Conservation (phyloP, 1,140 invertebrate genomes). For the Lerema accius region DNA sequence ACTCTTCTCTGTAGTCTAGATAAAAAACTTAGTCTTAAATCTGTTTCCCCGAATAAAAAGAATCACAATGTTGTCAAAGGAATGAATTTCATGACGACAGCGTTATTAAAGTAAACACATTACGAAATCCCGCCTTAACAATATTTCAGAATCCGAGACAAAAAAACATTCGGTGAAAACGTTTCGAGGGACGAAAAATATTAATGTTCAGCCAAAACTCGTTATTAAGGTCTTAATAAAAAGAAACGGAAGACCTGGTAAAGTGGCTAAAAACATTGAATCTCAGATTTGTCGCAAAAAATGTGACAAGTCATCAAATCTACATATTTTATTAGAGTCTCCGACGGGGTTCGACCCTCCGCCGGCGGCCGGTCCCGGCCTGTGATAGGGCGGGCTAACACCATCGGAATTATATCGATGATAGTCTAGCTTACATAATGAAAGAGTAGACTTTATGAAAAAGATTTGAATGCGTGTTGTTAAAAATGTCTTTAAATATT, state of each 20-base stretch:
- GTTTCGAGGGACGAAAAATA: slow-evolving; percentile 13
- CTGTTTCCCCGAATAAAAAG: not conserved
- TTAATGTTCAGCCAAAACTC: slow-evolving; percentile 31
- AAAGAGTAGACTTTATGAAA: too few relatives aligned
- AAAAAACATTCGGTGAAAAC: slow-evolving; percentile 11
- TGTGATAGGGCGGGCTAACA: slow-evolving; percentile 49
- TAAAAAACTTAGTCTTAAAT: too few relatives aligned
- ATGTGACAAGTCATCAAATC: slow-evolving; percentile 83
- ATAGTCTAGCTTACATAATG: too few relatives aligned
- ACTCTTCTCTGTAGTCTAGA: too few relatives aligned
- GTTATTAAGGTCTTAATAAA: slow-evolving; percentile 66
- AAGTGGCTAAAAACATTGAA: slow-evolving; percentile 74
- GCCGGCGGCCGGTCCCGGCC: slow-evolving; percentile 57
- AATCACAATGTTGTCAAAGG: not conserved
- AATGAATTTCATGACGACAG: not conserved
- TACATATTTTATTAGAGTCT: slow-evolving; percentile 81
- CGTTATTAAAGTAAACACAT: not conserved
- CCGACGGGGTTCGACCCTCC: slow-evolving; percentile 71
- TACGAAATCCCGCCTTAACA: not conserved
- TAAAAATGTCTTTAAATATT: too few relatives aligned
- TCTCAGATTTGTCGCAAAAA: slow-evolving; percentile 80
- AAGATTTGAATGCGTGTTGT: too few relatives aligned
- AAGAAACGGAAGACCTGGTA: slow-evolving; percentile 52
- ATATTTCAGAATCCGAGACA: slow-evolving; percentile 3
- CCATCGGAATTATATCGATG: slow-evolving; percentile 35